A percentile compares a stretch with the other conserved stretches of the same genome.
These are phyloP conservation scores for Gouania willdenowi DNA, from an alignment of 2,797 vertebrate species.

Conservation along the genomic window DNA sequence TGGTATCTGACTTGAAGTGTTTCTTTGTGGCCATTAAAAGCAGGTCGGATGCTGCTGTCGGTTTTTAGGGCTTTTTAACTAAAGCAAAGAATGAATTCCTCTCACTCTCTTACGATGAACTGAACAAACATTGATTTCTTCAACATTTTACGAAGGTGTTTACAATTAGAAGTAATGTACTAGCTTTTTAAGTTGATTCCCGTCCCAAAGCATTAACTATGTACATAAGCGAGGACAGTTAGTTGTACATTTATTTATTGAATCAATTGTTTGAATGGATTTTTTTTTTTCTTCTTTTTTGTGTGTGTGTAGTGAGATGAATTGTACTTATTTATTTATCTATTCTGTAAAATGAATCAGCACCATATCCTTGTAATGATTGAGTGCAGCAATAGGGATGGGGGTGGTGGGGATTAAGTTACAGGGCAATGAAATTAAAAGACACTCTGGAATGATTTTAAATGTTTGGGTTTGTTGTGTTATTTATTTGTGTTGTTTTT, in stretches of 20 bases:
- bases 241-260: constrained; percentile 76
- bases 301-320: constrained; percentile 74
- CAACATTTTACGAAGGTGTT: constrained; percentile 38
- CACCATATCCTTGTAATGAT: constrained; percentile 74
- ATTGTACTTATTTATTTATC: constrained; percentile 76
- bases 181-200: constrained; percentile 66
- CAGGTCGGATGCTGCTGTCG: constrained; percentile 38
- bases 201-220: constrained; percentile 71
- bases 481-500: background rate
- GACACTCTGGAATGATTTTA: constrained; percentile 73
- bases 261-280: constrained; percentile 69
- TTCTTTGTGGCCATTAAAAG: constrained; percentile 45
- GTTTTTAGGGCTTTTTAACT: constrained; percentile 44
- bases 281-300: constrained; percentile 54
- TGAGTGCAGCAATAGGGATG: constrained; percentile 57
- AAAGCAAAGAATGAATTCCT: constrained; percentile 37
- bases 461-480: constrained; percentile 33
- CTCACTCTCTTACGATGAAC: constrained; percentile 34
- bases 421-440: constrained; percentile 66
- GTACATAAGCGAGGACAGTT: constrained; percentile 73
- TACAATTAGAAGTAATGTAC: constrained; percentile 59
- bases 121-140: constrained; percentile 48
- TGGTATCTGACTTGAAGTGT: constrained; percentile 33
- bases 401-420: constrained; percentile 29
- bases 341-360: constrained; percentile 70